Conservation (phyloP, 2,113 vertebrate genomes). For the Salvelinus sp. region DNA sequence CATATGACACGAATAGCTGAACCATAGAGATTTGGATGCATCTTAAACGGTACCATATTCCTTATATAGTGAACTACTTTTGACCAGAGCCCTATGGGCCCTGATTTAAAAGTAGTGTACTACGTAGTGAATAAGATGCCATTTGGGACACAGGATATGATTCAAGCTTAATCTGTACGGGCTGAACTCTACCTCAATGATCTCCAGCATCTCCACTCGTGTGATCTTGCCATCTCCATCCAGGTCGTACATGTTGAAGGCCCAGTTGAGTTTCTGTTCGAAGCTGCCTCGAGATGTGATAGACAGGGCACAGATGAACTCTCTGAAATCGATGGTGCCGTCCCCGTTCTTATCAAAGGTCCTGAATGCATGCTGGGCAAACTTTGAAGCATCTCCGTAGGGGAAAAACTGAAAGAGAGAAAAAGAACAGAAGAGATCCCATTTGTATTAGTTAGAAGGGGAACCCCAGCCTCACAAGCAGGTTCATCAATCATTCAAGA, state of each 20-base stretch:
- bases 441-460: neutral
- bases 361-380: constrained; percentile 96
- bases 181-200: constrained; percentile 87
- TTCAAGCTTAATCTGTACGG: neutral
- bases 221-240: constrained; percentile 99
- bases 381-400: constrained; percentile 96
- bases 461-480: neutral
- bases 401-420: constrained; percentile 87
- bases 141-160: too few species aligned
- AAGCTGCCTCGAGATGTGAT: constrained; percentile 98
- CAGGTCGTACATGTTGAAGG: constrained; percentile 98
- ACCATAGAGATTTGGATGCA: too few species aligned
- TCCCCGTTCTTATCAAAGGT: constrained; percentile 98
- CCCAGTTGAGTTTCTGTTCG: constrained; percentile 99
- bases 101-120: too few species aligned
- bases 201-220: constrained; percentile 98
- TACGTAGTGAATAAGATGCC: too few species aligned
- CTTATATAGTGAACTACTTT: too few species aligned
- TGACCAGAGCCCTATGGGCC: too few species aligned
- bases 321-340: constrained; percentile 98
- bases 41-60: too few species aligned
- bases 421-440: neutral
- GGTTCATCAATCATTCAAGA: neutral
- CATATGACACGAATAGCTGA: too few species aligned
- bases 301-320: constrained; percentile 97